These are phyloP conservation scores for Zaprionus taronus DNA, from an alignment of 1,140 invertebrate genomes.

Conservation along the genomic window DNA sequence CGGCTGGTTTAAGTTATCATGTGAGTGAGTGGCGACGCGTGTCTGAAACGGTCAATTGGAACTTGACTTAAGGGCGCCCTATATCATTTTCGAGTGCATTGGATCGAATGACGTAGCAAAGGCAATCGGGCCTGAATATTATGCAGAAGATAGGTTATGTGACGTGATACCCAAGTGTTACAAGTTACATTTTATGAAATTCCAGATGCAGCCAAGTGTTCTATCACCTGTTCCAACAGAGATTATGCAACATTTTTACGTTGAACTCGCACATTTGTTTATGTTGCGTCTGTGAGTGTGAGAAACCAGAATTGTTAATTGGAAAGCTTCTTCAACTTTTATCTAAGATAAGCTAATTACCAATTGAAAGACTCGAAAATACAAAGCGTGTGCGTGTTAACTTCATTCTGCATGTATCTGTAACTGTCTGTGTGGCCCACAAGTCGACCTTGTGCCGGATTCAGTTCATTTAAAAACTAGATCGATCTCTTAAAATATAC, in stretches of 20 bases:
- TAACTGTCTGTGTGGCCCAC: constrained; percentile 28
- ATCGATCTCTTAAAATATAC: constrained; percentile 48
- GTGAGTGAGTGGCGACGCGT: constrained; percentile 85
- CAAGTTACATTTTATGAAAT: background rate
- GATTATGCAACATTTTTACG: constrained; percentile 65
- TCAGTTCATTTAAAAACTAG: constrained; percentile 30
- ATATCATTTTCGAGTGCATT: constrained; percentile 7
- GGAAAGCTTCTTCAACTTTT: constrained; percentile 38
- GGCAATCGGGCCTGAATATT: background rate
- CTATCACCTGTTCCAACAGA: constrained; percentile 17
- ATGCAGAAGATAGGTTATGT: background rate
- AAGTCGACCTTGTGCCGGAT: constrained; percentile 56
- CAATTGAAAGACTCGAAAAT: background rate
- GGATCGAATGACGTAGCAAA: constrained; percentile 6
- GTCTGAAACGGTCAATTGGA: constrained; percentile 35
- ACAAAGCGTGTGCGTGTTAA: background rate
- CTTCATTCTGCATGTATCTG: constrained; percentile 1
- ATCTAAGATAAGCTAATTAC: constrained; percentile 48
- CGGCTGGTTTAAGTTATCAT: constrained; percentile 91
- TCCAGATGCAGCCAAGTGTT: constrained; percentile 6
- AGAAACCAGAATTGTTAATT: constrained; percentile 27
- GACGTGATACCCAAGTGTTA: background rate
- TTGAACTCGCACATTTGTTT: constrained; percentile 28
- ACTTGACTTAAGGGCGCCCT: constrained; percentile 41
- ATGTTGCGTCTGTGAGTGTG: constrained; percentile 35